Conservation (phyloP, 1,140 invertebrate genomes). For the Delia radicum region DNA sequence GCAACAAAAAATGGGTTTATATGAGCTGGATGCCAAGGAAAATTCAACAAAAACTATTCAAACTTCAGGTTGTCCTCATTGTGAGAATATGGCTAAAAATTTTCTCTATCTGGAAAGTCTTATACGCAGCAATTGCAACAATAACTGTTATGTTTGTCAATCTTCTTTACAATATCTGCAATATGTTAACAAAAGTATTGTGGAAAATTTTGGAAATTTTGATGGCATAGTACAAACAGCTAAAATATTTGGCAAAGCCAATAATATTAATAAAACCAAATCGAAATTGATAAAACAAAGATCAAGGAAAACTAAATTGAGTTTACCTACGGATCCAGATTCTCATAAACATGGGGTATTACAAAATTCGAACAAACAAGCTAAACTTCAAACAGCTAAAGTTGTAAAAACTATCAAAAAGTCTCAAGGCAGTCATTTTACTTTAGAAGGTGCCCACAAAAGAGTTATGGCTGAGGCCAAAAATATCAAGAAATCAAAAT, state of each 20-base stretch:
- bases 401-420: neutral
- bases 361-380: neutral
- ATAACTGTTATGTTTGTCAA: slow-evolving; percentile 38
- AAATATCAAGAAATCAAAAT: neutral
- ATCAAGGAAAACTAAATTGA: slow-evolving; percentile 36
- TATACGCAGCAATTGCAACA: slow-evolving; percentile 42
- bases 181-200: slow-evolving; percentile 47
- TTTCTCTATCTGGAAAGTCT: slow-evolving; percentile 50
- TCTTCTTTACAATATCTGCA: slow-evolving; percentile 48
- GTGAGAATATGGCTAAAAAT: slow-evolving; percentile 52
- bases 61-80: slow-evolving; percentile 41
- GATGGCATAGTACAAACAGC: slow-evolving; percentile 43
- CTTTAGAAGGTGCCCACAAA: neutral
- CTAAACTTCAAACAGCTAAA: neutral
- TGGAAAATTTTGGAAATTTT: slow-evolving; percentile 46
- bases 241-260: slow-evolving; percentile 32
- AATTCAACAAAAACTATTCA: slow-evolving; percentile 11
- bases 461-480: neutral
- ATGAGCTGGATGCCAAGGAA: neutral
- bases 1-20: slow-evolving; percentile 27
- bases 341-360: no score
- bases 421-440: neutral
- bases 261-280: neutral
- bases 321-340: no score
- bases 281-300: slow-evolving; percentile 25